A percentile compares a stretch with the other conserved stretches of the same genome.
phyloP scores from a whole-genome alignment of 2,113 vertebrate species.

The Cacatua alba region DNA sequence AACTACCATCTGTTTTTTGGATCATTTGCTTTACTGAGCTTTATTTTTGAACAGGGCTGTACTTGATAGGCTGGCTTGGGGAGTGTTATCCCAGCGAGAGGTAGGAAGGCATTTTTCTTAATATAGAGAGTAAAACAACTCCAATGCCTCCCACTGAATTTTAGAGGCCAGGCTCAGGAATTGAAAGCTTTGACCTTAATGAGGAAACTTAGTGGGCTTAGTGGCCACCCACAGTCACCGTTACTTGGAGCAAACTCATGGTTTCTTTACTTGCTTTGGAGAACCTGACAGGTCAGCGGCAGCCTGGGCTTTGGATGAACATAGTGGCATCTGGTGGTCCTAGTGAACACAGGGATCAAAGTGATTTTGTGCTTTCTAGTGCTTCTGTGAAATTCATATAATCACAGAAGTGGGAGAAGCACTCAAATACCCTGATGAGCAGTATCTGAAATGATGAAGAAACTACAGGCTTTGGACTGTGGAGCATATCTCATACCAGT shows the following conservation, averaged over 20 bases:
- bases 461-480: not conserved
- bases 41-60: not conserved
- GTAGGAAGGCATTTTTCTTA: not conserved
- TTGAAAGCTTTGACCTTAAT: not conserved
- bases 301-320: not conserved
- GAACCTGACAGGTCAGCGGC: not conserved
- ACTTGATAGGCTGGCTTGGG: not conserved
- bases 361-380: not conserved
- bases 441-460: not conserved
- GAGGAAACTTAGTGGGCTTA: not conserved
- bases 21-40: not conserved
- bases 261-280: not conserved
- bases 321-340: not conserved
- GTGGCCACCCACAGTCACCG: not conserved
- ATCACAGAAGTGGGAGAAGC: not conserved
- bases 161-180: not conserved
- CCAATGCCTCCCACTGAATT: not conserved
- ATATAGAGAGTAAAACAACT: not conserved
- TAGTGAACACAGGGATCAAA: not conserved
- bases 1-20: not conserved
- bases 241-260: not conserved
- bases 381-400: not conserved
- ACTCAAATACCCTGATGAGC: not conserved
- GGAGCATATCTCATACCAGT: not conserved
- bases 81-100: not conserved